A percentile compares a stretch with the other conserved stretches of the same genome.
phyloP scores from a whole-genome alignment of 2,888 invertebrate genomes.

The Malthinus seriepunctatus region DNA sequence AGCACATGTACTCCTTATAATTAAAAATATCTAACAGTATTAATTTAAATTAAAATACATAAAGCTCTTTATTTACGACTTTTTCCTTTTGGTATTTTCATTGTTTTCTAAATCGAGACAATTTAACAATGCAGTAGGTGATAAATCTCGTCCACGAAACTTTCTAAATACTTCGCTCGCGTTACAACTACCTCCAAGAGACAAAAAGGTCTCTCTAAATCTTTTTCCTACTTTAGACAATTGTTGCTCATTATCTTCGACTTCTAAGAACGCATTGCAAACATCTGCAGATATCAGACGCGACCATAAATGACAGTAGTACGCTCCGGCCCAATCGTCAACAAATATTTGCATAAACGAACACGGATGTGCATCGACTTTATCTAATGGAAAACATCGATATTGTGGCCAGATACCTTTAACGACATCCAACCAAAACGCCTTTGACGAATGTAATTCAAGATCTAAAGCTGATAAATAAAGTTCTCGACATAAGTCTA shows the following conservation, averaged over 20 bases:
- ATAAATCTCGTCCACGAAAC: conserved; percentile 91
- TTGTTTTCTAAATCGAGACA: conserved; percentile 60
- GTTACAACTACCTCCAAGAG: conserved; percentile 79
- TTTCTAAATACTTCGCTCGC: conserved; percentile 85
- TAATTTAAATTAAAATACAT: neutral
- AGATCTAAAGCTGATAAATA: conserved; percentile 84
- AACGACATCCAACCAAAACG: conserved; percentile 84
- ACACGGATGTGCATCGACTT: conserved; percentile 82
- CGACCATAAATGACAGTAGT: conserved; percentile 86
- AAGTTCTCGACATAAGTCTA: conserved; percentile 77
- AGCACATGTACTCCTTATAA: too few relatives aligned
- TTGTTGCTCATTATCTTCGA: conserved; percentile 58
- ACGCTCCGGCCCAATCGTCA: conserved; percentile 83
- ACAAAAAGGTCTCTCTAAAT: conserved; percentile 82
- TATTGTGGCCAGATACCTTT: conserved; percentile 80
- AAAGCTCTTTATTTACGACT: neutral
- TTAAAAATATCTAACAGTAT: neutral
- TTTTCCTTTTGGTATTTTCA: conserved; percentile 15
- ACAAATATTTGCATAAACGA: conserved; percentile 83
- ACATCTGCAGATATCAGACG: conserved; percentile 89
- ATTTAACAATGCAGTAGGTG: conserved; percentile 77
- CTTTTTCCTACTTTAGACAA: conserved; percentile 66
- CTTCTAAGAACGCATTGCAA: conserved; percentile 82
- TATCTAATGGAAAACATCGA: conserved; percentile 73
- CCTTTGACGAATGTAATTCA: conserved; percentile 73